Evolutionary conservation across 2,113 vertebrate species (phyloP), one percentile per base, ranked within the genome.

Genomic region (Pseudopipra pipra): DNA sequence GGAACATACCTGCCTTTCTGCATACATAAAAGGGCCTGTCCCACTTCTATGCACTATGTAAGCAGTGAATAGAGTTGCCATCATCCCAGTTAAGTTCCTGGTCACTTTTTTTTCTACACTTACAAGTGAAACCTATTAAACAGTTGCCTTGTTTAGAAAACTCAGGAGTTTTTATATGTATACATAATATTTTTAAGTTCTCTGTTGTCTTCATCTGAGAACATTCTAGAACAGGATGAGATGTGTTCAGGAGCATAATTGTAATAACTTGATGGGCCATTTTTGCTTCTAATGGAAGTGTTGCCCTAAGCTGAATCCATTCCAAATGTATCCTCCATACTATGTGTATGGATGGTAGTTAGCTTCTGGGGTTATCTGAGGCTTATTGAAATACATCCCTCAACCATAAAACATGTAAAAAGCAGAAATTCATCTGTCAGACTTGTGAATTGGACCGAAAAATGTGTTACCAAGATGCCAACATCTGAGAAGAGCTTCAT

Each of bases 111-210:
- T 65, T 41, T 37, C 47, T 20, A 37, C 13, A 15, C 31, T 58
- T 73, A 33, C 12, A 76, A 76, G 30, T 68, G 41, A 87, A 81
- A 19, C 30, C 9, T 54, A 6, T 33, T 67, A 30, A 79, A 41
- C 15, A 15, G 17, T 76, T 61, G 6, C 7, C n/a, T 67, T 46
- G 7, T 61, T 89, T 81, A 78, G 47, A 81, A 81, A 77, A 63
- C 55, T 39, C 3, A 1, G 11, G 7, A 2, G 0, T 4, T 7
- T 2, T 63, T 35, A 19, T 46, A 41, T 17, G 8, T 22, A 13
- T 78, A 30, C 0, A 1, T 54, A 39, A 4, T 39, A 24, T 67
- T 61, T 74, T 17, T 5, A 72, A 67, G 6, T 75, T 71, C 13
- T 74, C 12, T 56, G 6, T 94, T 21, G 18, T 47, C 49, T 76